Evolutionary conservation across 2,113 vertebrate species (phyloP).

Genomic region (Sebastes fasciatus): DNA sequence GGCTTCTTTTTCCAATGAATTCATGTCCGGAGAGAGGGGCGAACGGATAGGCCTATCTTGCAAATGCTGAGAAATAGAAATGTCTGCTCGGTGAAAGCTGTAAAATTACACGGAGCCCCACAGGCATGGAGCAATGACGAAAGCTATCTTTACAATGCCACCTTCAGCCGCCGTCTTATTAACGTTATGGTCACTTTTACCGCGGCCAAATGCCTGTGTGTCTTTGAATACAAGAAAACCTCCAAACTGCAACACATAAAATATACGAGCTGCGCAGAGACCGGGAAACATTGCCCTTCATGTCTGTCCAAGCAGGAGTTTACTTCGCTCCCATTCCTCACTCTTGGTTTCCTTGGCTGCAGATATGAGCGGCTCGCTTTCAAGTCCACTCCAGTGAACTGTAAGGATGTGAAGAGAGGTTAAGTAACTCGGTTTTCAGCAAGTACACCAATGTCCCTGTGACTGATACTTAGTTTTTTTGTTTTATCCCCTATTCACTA

Average conservation of each 20-base stretch:
- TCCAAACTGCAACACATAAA: conserved; percentile 40
- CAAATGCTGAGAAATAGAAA: conserved; percentile 55
- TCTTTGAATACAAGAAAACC: conserved; percentile 55
- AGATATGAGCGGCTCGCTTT: conserved; percentile 52
- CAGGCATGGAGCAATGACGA: conserved; percentile 46
- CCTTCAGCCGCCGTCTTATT: conserved; percentile 61
- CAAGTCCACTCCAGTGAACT: conserved; percentile 53
- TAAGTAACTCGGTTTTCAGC: conserved; percentile 29
- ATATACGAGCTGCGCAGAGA: conserved; percentile 17
- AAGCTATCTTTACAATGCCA: conserved; percentile 62
- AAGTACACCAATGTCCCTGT: not conserved
- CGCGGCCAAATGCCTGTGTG: conserved; percentile 31
- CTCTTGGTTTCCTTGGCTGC: conserved; percentile 50
- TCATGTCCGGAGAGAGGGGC: conserved; percentile 18
- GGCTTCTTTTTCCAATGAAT: conserved; percentile 40
- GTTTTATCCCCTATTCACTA: not conserved
- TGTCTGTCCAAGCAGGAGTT: conserved; percentile 50
- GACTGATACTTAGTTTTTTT: not conserved
- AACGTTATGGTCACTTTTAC: conserved; percentile 68
- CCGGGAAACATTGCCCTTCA: conserved; percentile 33
- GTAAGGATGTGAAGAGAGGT: conserved; percentile 43
- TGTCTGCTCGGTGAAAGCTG: conserved; percentile 46
- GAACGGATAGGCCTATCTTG: conserved; percentile 33
- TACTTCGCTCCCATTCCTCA: conserved; percentile 45
- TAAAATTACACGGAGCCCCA: conserved; percentile 39